Percentiles rank a stretch among this genome's conserved stretches.
These are phyloP conservation scores for Ictidomys tridecemlineatus DNA, from an alignment of 2,113 vertebrate genomes.

Conservation along the genomic window DNA sequence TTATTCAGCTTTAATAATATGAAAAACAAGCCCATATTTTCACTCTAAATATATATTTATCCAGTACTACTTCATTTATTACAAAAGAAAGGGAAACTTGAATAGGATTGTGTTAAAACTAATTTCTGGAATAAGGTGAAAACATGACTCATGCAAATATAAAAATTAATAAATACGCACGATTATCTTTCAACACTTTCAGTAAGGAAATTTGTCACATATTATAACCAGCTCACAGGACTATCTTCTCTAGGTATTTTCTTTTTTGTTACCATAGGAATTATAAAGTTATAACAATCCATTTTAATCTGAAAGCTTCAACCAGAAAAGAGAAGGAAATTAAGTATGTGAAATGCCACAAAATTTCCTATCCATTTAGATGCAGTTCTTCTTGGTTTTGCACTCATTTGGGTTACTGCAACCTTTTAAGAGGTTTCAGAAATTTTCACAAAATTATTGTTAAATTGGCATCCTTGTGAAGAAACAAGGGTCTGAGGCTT, in stretches of 20 bases:
- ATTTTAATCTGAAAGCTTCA: neutral
- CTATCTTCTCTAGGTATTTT: neutral
- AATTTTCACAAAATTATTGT: constrained; percentile 7
- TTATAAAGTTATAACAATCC: neutral
- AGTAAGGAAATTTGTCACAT: neutral
- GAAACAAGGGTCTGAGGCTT: neutral
- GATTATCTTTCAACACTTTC: neutral
- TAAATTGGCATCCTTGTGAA: neutral
- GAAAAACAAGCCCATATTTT: neutral
- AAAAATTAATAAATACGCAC: neutral
- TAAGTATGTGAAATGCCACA: neutral
- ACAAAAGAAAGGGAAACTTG: neutral
- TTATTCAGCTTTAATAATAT: neutral
- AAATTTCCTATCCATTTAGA: neutral
- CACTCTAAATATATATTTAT: neutral
- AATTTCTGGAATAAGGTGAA: constrained; percentile 20
- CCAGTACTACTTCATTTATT: neutral
- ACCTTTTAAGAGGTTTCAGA: neutral
- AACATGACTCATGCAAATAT: neutral
- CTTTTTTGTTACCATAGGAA: neutral
- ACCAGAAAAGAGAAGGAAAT: neutral
- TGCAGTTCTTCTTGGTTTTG: neutral
- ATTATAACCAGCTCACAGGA: neutral
- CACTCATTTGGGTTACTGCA: neutral
- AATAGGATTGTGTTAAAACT: neutral